These are phyloP conservation scores for Enteromius afrohamiltoni DNA, from an alignment of 2,797 vertebrate species.

Conservation along the genomic window DNA sequence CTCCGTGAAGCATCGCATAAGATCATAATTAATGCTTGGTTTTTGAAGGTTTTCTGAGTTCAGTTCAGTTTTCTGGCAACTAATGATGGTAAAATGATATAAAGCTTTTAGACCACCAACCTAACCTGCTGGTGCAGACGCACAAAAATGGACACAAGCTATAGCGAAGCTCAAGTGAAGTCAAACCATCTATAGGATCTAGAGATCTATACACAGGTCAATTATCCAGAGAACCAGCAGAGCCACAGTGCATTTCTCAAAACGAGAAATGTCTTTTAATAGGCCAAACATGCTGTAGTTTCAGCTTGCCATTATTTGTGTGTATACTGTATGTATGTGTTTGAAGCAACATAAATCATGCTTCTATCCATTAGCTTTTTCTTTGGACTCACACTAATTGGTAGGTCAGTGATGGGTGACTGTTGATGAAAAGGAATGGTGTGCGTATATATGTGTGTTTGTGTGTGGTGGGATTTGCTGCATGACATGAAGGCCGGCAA, in stretches of 20 bases:
- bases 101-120: conserved; percentile 8
- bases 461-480: conserved; percentile 61
- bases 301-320: background rate
- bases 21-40: background rate
- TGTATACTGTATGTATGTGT: background rate
- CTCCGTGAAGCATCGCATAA: background rate
- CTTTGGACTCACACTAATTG: conserved; percentile 42
- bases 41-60: background rate
- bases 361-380: conserved; percentile 65
- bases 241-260: background rate
- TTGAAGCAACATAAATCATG: conserved; percentile 32
- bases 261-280: conserved; percentile 15
- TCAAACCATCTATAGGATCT: background rate
- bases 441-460: conserved; percentile 24
- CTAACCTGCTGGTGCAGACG: background rate
- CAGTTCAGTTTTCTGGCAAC: background rate
- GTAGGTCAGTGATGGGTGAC: background rate
- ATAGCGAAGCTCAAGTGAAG: background rate
- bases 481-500: conserved; percentile 73
- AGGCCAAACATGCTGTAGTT: conserved; percentile 22
- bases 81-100: background rate
- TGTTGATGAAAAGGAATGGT: conserved; percentile 21
- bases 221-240: conserved; percentile 30
- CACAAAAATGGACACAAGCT: background rate
- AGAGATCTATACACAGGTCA: background rate